Percentiles rank a stretch among this genome's conserved stretches.
These are phyloP conservation scores for Cephus cinctus DNA, from an alignment of 1,140 invertebrate genomes.

Conservation along the genomic window DNA sequence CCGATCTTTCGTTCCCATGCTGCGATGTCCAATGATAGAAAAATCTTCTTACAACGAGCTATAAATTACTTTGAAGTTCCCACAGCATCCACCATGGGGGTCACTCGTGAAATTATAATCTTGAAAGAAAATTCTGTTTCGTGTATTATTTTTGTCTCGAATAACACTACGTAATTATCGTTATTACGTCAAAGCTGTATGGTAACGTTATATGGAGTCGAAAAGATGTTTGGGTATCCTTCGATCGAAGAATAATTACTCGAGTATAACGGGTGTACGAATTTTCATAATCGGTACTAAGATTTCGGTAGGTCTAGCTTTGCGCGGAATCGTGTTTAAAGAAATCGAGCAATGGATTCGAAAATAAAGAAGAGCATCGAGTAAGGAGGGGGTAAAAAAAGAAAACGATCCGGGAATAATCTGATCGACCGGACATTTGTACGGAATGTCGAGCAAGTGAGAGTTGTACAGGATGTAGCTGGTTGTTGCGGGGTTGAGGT, in stretches of 20 bases:
- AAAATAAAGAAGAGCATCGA: background rate
- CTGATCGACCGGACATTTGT: constrained; percentile 41
- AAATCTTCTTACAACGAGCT: constrained; percentile 41
- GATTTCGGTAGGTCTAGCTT: too few species aligned
- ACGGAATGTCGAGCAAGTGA: constrained; percentile 43
- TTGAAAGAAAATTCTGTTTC: too few species aligned
- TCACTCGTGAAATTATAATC: background rate
- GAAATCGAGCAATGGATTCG: too few species aligned
- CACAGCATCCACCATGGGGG: constrained; percentile 30
- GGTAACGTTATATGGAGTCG: too few species aligned
- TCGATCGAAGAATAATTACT: too few species aligned
- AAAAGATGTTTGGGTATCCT: too few species aligned
- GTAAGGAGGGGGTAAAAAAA: background rate
- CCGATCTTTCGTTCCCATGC: constrained; percentile 41
- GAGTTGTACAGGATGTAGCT: constrained; percentile 15
- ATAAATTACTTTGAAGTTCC: constrained; percentile 46
- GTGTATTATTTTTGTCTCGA: too few species aligned
- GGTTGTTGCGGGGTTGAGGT: constrained; percentile 2
- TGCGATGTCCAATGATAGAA: constrained; percentile 41
- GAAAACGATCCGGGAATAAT: constrained; percentile 21
- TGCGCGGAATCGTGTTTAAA: too few species aligned
- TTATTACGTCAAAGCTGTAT: too few species aligned
- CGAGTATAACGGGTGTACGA: too few species aligned
- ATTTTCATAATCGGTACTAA: too few species aligned
- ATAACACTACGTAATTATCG: too few species aligned